phyloP scores from a whole-genome alignment of 2,888 invertebrate species.

The Pheosia tremula region DNA sequence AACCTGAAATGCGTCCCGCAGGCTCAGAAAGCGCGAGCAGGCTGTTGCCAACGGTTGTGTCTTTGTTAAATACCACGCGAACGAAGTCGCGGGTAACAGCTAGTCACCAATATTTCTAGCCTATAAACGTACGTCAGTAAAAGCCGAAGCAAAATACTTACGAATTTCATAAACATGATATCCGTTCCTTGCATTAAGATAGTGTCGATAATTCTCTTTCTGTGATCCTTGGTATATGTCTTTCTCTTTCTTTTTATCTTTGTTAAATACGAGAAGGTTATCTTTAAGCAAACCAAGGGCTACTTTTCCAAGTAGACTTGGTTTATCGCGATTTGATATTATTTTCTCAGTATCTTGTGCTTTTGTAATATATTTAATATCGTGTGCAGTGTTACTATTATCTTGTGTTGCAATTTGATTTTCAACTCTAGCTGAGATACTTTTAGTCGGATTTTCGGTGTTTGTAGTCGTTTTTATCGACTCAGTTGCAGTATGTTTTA shows the following conservation, averaged over 20 bases:
- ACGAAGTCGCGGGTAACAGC: too few relatives aligned
- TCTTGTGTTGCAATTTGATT: neutral
- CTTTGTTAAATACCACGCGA: too few relatives aligned
- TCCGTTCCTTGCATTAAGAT: neutral
- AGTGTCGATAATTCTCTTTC: neutral
- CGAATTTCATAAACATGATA: slow-evolving; percentile 58
- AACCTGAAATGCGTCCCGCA: too few relatives aligned
- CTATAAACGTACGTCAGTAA: too few relatives aligned
- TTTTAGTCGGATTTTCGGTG: neutral
- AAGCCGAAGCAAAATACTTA: slow-evolving; percentile 46
- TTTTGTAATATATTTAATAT: slow-evolving; percentile 7
- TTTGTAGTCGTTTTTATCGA: neutral
- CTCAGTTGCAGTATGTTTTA: neutral
- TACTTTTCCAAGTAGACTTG: neutral
- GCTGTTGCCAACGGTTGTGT: too few relatives aligned
- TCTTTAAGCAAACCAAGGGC: slow-evolving; percentile 8
- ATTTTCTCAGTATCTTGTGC: neutral
- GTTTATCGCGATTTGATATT: neutral
- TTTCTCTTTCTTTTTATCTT: slow-evolving; percentile 9
- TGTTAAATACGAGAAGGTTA: slow-evolving; percentile 7
- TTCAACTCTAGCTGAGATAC: neutral
- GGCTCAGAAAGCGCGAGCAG: too few relatives aligned
- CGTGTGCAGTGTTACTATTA: neutral
- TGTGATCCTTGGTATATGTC: neutral
- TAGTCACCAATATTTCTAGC: too few relatives aligned